A percentile compares a stretch with the other conserved stretches of the same genome.
Conservation (phyloP, 2,888 invertebrate species). For the Choristoneura rosaceana region DNA sequence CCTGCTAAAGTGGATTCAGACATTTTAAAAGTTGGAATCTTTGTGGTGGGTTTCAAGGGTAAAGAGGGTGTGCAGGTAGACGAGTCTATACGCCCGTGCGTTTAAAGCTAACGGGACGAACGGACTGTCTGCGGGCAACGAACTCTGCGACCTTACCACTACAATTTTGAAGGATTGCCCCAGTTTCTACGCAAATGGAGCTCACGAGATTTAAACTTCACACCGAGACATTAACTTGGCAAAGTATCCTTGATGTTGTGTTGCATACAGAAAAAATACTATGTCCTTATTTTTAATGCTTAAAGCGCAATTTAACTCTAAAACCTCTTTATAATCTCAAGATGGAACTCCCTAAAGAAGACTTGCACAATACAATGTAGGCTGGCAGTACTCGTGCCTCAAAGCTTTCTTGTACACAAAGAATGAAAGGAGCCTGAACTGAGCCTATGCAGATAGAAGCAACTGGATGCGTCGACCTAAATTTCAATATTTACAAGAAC, state of each 20-base stretch:
- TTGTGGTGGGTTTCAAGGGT: conserved; percentile 8
- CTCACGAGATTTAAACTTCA: background rate
- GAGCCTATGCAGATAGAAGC: conserved; percentile 47
- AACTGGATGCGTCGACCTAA: conserved; percentile 36
- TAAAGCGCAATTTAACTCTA: background rate
- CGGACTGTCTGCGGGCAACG: conserved; percentile 75
- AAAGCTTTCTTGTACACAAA: conserved; percentile 40
- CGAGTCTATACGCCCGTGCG: conserved; percentile 51
- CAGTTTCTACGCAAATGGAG: conserved; percentile 58
- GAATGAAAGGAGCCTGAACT: conserved; percentile 45
- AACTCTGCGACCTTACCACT: conserved; percentile 75
- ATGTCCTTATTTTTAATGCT: background rate
- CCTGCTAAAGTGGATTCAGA: background rate
- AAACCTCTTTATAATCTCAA: conserved; percentile 2
- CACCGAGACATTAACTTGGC: background rate
- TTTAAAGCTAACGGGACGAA: conserved; percentile 71
- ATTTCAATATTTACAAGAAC: conserved; percentile 28
- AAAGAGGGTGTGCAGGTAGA: conserved; percentile 53
- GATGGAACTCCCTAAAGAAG: conserved; percentile 46
- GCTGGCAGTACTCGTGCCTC: conserved; percentile 15
- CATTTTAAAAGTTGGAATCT: background rate
- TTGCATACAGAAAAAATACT: background rate
- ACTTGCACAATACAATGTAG: conserved; percentile 29
- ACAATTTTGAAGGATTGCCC: conserved; percentile 77
- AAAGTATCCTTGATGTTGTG: background rate